These are phyloP conservation scores for Tortricodes alternella DNA, from an alignment of 2,888 invertebrate genomes.

Conservation along the genomic window DNA sequence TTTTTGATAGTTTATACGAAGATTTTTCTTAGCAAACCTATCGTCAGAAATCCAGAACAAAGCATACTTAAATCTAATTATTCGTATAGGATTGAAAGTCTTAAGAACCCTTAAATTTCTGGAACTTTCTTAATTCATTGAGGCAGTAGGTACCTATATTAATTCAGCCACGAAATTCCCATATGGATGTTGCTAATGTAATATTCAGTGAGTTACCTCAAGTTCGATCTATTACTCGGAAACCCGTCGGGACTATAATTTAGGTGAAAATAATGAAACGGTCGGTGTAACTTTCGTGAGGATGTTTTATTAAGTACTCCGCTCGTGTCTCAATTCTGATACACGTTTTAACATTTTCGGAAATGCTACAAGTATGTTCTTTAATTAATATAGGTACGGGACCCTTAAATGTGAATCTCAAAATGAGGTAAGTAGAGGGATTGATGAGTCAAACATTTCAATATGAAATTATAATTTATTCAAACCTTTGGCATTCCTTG, in stretches of 20 bases:
- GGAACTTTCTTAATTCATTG: slow-evolving; percentile 26
- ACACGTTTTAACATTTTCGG: slow-evolving; percentile 22
- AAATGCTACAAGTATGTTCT: background rate
- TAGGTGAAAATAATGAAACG: slow-evolving; percentile 61
- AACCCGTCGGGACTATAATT: slow-evolving; percentile 54
- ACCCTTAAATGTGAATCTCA: too few species aligned
- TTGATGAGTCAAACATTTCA: background rate
- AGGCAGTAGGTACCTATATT: slow-evolving; percentile 32
- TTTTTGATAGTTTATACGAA: background rate
- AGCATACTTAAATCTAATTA: slow-evolving; percentile 7
- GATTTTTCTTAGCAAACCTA: background rate
- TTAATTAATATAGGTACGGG: too few species aligned
- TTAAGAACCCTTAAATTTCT: slow-evolving; percentile 28
- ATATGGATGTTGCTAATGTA: slow-evolving; percentile 48
- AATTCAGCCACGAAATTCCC: slow-evolving; percentile 46
- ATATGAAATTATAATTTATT: background rate
- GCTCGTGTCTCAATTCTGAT: slow-evolving; percentile 21
- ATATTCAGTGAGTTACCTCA: slow-evolving; percentile 54
- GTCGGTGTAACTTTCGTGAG: slow-evolving; percentile 47
- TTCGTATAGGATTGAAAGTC: slow-evolving; percentile 8
- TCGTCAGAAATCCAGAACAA: background rate
- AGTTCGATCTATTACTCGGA: slow-evolving; percentile 49
- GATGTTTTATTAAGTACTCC: slow-evolving; percentile 53
- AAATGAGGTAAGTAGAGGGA: too few species aligned
- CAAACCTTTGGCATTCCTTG: slow-evolving; percentile 7